phyloP scores from a whole-genome alignment of 1,140 invertebrate species.

The Drosophila kanapiae region DNA sequence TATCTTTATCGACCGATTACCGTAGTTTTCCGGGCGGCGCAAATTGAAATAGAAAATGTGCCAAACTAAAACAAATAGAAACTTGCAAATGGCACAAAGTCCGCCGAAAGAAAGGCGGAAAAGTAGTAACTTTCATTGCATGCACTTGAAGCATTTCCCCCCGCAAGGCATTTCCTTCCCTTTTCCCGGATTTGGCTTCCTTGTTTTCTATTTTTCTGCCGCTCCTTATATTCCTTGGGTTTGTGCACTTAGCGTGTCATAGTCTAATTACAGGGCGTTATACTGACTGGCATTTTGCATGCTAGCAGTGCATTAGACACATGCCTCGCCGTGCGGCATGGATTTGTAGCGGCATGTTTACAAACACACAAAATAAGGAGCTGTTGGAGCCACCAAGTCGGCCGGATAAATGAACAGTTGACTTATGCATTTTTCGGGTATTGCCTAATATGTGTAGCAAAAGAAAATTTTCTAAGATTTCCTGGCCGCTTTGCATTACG shows the following conservation, averaged over 20 bases:
- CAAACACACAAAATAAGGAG: conserved; percentile 29
- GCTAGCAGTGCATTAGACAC: conserved; percentile 68
- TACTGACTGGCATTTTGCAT: conserved; percentile 77
- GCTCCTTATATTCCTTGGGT: not conserved
- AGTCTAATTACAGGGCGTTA: conserved; percentile 77
- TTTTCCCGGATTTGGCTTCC: not conserved
- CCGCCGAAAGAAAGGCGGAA: conserved; percentile 21
- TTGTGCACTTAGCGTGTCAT: conserved; percentile 72
- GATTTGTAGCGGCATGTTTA: conserved; percentile 66
- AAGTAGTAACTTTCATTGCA: conserved; percentile 43
- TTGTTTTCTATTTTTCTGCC: not conserved
- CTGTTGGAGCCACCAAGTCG: not conserved
- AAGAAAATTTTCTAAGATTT: conserved; percentile 19
- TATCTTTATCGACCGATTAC: conserved; percentile 15
- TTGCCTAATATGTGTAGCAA: conserved; percentile 26
- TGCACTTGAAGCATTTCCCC: conserved; percentile 59
- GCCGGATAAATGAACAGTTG: conserved; percentile 51
- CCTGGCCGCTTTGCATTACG: conserved; percentile 12
- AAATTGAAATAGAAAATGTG: conserved; percentile 71
- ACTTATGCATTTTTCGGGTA: conserved; percentile 37
- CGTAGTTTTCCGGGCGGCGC: conserved; percentile 15
- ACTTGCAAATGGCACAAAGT: conserved; percentile 34
- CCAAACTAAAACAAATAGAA: conserved; percentile 52
- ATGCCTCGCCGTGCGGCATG: conserved; percentile 49
- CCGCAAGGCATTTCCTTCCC: conserved; percentile 10